Evolutionary conservation across 2,888 invertebrate genomes (phyloP).

Genomic region (Anoplius nigerrimus): DNA sequence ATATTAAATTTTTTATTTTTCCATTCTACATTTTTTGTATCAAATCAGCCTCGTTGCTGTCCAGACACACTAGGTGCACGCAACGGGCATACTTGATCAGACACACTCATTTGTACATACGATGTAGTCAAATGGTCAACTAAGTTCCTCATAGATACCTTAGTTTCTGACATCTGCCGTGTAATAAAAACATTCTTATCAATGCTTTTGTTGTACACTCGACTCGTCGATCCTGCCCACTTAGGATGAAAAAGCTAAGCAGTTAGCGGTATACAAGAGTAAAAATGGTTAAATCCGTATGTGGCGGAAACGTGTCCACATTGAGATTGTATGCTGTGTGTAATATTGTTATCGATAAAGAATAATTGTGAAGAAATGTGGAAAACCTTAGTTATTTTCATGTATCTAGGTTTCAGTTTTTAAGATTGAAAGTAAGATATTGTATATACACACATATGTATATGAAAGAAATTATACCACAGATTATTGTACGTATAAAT

Average conservation of each 20-base stretch:
- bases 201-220: conserved; percentile 1
- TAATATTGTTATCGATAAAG: conserved; percentile 31
- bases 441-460: conserved; percentile 45
- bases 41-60: too few relatives aligned
- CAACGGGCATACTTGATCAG: not conserved
- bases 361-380: conserved; percentile 33
- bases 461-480: conserved; percentile 57
- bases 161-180: conserved; percentile 1
- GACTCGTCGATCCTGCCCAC: conserved; percentile 33
- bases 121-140: not conserved
- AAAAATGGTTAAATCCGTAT: not conserved
- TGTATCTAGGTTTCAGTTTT: conserved; percentile 44
- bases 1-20: too few relatives aligned
- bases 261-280: not conserved
- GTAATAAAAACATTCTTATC: not conserved
- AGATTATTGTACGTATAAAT: conserved; percentile 64
- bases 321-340: conserved; percentile 19
- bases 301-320: not conserved
- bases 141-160: conserved; percentile 24
- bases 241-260: conserved; percentile 4
- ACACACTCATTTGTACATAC: conserved; percentile 4
- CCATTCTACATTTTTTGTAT: too few relatives aligned
- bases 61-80: not conserved
- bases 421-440: conserved; percentile 53
- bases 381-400: conserved; percentile 44